Evolutionary conservation across 2,888 invertebrate genomes (phyloP), one percentile per base, ranked within the genome.

Genomic region (Meganola albula): DNA sequence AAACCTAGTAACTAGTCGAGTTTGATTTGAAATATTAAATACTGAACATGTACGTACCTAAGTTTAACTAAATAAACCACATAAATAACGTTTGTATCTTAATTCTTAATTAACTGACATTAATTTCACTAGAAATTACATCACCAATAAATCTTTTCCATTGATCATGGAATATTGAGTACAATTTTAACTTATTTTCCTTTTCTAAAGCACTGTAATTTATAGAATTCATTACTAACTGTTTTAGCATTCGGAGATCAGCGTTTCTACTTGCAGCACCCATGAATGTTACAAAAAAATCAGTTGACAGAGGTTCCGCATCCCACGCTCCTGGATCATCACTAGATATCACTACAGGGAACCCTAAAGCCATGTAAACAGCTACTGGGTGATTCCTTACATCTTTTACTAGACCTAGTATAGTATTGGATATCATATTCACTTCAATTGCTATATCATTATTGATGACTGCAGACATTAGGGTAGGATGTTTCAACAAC

Each of bases 281-380:
- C 73, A 94, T 83, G 53, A 94, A 94, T 0, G 91, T 89, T 24
- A 92, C 87, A 60, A 94, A 95, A 58, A 92, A 93, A 60, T 95
- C 95, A 52, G 93, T 91, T 10, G 92, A 91, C 4, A 95, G 58
- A 0, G 91, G 93, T n/a, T 87, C 84, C 0, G 92, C 89, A 0
- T 89, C 90, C 93, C 94, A 95, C 5, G 91, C 87, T 0, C 92
- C 91, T 0, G 94, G 94, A 64, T 94, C 94, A 54, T 95, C 95
- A 53, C 92, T 92, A 0, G 93, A 91, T 30, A 95, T 74, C 1
- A 95, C 91, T 0, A 94, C 85, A 0, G 94, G 93, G 60, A 90
- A 88, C 27, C 89, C 89, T 14, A 89, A 74, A 10, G 93, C 89
- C 44, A 94, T 84, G 33, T 92, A 88, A 1, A 82, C 63, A 1